Conservation (phyloP, 2,113 vertebrate species). For the Vicugna pacos region DNA sequence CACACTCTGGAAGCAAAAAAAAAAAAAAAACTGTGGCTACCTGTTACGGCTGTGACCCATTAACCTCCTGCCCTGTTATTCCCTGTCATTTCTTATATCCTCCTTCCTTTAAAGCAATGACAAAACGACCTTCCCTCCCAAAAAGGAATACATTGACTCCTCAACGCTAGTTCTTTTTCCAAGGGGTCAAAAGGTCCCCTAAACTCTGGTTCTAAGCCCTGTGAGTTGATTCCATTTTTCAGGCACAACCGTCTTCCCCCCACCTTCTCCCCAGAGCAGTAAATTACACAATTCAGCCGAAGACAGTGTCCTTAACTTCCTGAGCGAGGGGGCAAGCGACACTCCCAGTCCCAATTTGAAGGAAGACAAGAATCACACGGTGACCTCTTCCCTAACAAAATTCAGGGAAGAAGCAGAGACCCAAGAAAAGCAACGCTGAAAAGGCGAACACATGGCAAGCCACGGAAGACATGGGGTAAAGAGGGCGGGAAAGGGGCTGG, state of each 20-base stretch:
- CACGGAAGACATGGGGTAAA: background rate
- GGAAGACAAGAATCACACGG: background rate
- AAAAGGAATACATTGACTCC: background rate
- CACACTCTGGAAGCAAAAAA: background rate
- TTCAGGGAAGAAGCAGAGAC: background rate
- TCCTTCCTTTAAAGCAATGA: constrained; percentile 1
- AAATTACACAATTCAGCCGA: constrained; percentile 56
- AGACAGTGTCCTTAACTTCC: constrained; percentile 70
- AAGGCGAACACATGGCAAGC: constrained; percentile 42
- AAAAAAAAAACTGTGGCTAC: background rate
- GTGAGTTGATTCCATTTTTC: background rate
- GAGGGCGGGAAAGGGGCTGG: constrained; percentile 77
- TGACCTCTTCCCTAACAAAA: constrained; percentile 31
- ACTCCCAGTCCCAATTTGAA: background rate
- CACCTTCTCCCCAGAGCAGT: background rate
- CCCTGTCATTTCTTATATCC: background rate
- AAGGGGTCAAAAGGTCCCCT: constrained; percentile 36
- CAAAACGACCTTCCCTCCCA: constrained; percentile 11
- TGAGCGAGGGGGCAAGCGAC: constrained; percentile 6
- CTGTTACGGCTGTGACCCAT: constrained; percentile 42
- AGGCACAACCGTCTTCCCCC: constrained; percentile 13
- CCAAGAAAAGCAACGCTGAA: background rate
- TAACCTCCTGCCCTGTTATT: constrained; percentile 40
- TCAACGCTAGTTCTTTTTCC: background rate
- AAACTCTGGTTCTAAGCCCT: background rate